Evolutionary conservation across 2,888 invertebrate species (phyloP).

Genomic region (Phymatocera aterrima): DNA sequence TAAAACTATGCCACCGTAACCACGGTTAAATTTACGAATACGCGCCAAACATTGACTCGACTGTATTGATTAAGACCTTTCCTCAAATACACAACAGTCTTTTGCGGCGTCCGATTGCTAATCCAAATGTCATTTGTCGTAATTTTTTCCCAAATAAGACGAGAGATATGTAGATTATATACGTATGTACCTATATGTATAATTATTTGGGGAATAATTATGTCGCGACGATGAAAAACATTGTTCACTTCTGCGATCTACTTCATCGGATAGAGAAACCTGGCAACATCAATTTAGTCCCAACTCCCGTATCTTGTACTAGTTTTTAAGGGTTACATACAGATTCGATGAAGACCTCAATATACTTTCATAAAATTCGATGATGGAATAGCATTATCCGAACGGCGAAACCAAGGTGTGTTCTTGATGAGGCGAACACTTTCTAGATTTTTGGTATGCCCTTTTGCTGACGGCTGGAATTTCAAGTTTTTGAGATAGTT

Average conservation of each 20-base stretch:
- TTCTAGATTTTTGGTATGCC: background rate
- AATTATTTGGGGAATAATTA: no score
- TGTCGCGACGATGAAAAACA: background rate
- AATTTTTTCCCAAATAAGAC: no score
- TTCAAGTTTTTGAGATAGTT: background rate
- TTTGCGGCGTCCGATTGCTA: no score
- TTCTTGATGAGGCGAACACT: background rate
- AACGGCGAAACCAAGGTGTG: background rate
- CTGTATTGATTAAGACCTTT: no score
- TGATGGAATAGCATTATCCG: background rate
- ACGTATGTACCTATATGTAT: no score
- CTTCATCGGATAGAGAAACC: background rate
- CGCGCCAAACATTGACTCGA: no score
- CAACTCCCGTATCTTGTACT: background rate
- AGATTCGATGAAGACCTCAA: background rate
- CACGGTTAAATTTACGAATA: no score
- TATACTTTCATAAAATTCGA: background rate
- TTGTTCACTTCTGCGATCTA: background rate
- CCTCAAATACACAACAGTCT: no score
- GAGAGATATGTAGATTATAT: no score
- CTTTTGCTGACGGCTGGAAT: background rate
- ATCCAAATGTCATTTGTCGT: no score
- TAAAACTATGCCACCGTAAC: no score
- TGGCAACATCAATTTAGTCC: background rate
- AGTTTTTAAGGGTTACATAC: background rate